Percentiles rank a stretch among this genome's conserved stretches.
These are phyloP conservation scores for Pangasius mekongensis DNA, from an alignment of 2,797 vertebrate genomes.

Conservation along the genomic window DNA sequence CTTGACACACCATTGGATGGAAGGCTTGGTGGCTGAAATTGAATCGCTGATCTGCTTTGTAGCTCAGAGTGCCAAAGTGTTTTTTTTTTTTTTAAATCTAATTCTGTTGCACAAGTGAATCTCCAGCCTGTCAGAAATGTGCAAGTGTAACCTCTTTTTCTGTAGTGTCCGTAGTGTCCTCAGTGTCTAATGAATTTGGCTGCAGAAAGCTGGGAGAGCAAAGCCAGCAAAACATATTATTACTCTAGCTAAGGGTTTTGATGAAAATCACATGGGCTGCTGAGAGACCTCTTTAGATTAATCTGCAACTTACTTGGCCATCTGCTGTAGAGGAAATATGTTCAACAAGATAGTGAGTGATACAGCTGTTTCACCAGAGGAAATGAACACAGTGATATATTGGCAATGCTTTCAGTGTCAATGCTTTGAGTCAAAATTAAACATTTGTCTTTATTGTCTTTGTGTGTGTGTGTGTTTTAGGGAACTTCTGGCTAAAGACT, in stretches of 20 bases:
- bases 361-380: constrained; percentile 17
- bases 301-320: constrained; percentile 17
- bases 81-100: neutral
- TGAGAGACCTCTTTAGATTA: constrained; percentile 29
- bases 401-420: constrained; percentile 6
- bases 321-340: constrained; percentile 29
- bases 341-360: constrained; percentile 28
- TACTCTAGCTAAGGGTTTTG: constrained; percentile 7
- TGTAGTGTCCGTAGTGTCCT: constrained; percentile 4
- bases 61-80: neutral
- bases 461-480: constrained; percentile 60
- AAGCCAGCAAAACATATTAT: constrained; percentile 36
- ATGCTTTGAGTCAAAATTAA: constrained; percentile 9
- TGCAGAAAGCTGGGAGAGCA: neutral
- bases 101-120: constrained; percentile 9
- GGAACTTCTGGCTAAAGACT: constrained; percentile 74
- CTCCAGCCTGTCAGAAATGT: constrained; percentile 22
- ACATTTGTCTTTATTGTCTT: constrained; percentile 17
- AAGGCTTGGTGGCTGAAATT: neutral
- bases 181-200: constrained; percentile 29
- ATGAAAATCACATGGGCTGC: constrained; percentile 41
- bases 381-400: neutral
- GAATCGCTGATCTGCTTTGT: neutral
- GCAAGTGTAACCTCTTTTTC: constrained; percentile 17
- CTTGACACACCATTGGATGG: neutral